Evolutionary conservation across 2,797 vertebrate genomes (phyloP), one percentile per base, ranked within the genome.

Genomic region (Danio kyathit): DNA sequence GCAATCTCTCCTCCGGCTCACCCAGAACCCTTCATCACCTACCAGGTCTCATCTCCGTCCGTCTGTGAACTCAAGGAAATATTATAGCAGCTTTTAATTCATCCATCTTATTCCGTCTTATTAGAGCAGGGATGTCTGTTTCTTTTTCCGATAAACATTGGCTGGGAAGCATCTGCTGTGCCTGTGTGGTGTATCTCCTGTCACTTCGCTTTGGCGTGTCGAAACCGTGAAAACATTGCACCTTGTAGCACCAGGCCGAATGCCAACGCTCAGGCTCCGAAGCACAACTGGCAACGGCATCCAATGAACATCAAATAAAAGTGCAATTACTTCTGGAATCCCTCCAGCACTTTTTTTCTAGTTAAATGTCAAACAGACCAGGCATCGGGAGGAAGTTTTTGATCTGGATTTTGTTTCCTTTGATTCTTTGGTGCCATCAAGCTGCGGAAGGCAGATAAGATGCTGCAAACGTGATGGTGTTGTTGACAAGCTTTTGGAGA

Each of bases 141-240:
- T 85, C 12, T 85, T 83, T 60, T 87, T 87, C 84, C 80, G 87
- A 87, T 89, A 90, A 90, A 90, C 87, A 67, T 79, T 60, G 16
- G 59, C 83, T 73, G 64, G 21, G 80, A 77, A 92, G 89, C 91
- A 91, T 89, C 90, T 93, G 89, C 89, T 89, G 84, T 85, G 87
- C 85, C 90, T 88, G 89, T 90, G 76, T 80, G 56, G 59, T 84
- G 85, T 6, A 87, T 85, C 88, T 88, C 74, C 84, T 88, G 91
- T 90, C 88, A 87, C 88, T 84, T 74, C 16, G 71, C 48, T 17
- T 82, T 73, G 79, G 78, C 84, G 80, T 76, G 72, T 88, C 86
- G 81, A 79, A 70, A 38, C 52, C 19, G 48, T 61, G 11, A 40
- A 82, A 76, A 88, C 76, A 19, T 84, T 86, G 76, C 85, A 79